Percentiles rank a stretch among this genome's conserved stretches.
Evolutionary conservation across 2,113 vertebrate genomes (phyloP).

Genomic region (Indri indri): DNA sequence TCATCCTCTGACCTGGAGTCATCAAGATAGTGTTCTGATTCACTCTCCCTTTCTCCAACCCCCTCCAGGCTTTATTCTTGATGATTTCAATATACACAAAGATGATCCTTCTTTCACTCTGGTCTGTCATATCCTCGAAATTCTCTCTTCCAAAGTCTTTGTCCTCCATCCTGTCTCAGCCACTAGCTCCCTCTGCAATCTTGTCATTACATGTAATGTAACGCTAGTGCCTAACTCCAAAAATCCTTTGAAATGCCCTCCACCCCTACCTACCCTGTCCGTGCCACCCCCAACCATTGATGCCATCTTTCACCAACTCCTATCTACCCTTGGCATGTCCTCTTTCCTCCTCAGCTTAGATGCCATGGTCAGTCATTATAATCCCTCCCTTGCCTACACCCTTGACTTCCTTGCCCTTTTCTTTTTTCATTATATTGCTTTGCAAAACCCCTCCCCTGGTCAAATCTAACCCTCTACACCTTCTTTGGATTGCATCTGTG

Average conservation of each 20-base stretch:
- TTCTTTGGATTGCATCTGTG: not conserved
- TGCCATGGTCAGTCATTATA: not conserved
- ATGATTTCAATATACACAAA: not conserved
- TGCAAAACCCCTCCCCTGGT: not conserved
- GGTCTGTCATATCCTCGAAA: not conserved
- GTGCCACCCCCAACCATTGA: too few species aligned
- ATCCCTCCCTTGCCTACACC: not conserved
- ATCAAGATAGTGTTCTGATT: not conserved
- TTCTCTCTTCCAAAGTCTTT: not conserved
- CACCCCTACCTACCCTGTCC: not conserved
- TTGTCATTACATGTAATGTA: not conserved
- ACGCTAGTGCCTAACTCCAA: not conserved
- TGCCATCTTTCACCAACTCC: not conserved
- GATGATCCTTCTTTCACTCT: not conserved
- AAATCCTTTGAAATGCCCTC: not conserved
- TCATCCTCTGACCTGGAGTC: not conserved
- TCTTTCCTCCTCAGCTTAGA: not conserved
- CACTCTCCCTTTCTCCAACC: not conserved
- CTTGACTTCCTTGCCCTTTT: not conserved
- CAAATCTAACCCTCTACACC: not conserved
- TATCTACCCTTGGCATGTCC: not conserved
- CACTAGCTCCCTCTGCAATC: not conserved
- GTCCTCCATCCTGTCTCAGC: not conserved
- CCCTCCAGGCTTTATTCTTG: not conserved
- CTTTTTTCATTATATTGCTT: not conserved